These are phyloP conservation scores for Bujurquina vittata DNA, from an alignment of 2,113 vertebrate species.

Conservation along the genomic window DNA sequence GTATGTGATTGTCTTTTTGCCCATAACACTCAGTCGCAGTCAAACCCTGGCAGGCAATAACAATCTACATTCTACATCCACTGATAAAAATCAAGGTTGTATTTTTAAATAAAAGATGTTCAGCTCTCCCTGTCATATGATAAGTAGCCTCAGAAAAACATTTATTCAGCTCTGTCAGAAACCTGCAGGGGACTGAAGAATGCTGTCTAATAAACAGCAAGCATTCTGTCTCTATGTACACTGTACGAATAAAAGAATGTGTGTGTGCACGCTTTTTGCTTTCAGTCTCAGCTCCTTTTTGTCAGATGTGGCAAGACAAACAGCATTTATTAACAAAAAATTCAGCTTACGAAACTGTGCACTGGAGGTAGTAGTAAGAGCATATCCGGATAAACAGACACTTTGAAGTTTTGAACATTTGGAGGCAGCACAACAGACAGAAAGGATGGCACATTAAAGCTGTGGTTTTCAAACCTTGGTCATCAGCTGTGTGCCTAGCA, in stretches of 20 bases:
- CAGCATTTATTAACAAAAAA: slow-evolving; percentile 35
- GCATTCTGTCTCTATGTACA: slow-evolving; percentile 12
- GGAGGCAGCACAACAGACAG: not conserved
- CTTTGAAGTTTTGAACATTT: slow-evolving; percentile 10
- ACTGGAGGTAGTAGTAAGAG: not conserved
- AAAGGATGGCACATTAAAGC: not conserved
- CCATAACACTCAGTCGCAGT: slow-evolving; percentile 27
- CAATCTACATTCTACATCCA: not conserved
- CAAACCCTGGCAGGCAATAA: slow-evolving; percentile 26
- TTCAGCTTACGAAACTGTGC: not conserved
- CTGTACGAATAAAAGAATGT: slow-evolving; percentile 56
- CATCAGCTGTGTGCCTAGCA: not conserved
- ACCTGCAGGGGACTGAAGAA: slow-evolving; percentile 29
- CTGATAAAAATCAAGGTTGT: not conserved
- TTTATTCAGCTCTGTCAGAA: slow-evolving; percentile 32
- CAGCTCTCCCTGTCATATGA: slow-evolving; percentile 5
- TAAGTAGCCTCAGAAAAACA: slow-evolving; percentile 24
- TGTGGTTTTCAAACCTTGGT: not conserved
- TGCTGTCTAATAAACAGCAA: slow-evolving; percentile 25
- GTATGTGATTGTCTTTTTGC: slow-evolving; percentile 3
- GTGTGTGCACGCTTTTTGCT: slow-evolving; percentile 15
- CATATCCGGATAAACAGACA: slow-evolving; percentile 24
- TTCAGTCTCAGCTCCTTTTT: slow-evolving; percentile 6
- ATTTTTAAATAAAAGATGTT: not conserved
- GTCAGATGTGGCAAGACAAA: slow-evolving; percentile 21